Evolutionary conservation across 2,888 invertebrate genomes (phyloP), one percentile per base, ranked within the genome.

Genomic region (Machimus atricapillus): DNA sequence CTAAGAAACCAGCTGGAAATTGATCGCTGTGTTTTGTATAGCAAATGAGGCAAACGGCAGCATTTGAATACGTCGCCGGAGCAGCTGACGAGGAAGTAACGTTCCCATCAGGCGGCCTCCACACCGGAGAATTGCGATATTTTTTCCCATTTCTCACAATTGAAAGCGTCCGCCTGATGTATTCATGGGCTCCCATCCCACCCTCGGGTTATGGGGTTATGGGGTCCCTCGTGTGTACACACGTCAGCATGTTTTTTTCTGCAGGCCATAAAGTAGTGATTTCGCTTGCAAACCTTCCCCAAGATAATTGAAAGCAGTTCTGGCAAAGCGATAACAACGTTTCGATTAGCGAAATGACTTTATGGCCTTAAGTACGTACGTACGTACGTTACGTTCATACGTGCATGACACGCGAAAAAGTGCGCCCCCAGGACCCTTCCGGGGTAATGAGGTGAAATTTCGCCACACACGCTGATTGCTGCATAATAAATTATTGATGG

Each of bases 251-350:
- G 19, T 46, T 81, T 81, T n/a, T 46, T 81, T 43, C 78, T n/a
- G 81, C 31, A 56, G 56, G 12, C 46, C 52, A 81, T 81, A 81
- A 81, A 89, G 88, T 87, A 86, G 87, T 89, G 89, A 88, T 90
- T 88, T 89, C 87, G 87, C 88, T 87, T 88, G 88, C 88, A 86
- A 89, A 87, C 87, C 88, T 87, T 87, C 87, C 23, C 23, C 23
- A 79, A 52, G 52, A 86, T 87, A 74, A 66, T 79, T 58, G 86
- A 46, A 73, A 85, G 23, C 86, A 37, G 82, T 81, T 58, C 74
- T 46, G 83, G 73, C 58, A 78, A 40, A 74, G 43, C 56, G 74
- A 86, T 76, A 43, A 66, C 46, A 58, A 40, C 46, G 19, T 88
- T 87, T 87, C 85, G 78, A 81, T 81, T 88, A 82, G 82, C 31